Evolutionary conservation across 2,797 vertebrate species (phyloP), one percentile per base, ranked within the genome.

Genomic region (Cyclopterus lumpus): DNA sequence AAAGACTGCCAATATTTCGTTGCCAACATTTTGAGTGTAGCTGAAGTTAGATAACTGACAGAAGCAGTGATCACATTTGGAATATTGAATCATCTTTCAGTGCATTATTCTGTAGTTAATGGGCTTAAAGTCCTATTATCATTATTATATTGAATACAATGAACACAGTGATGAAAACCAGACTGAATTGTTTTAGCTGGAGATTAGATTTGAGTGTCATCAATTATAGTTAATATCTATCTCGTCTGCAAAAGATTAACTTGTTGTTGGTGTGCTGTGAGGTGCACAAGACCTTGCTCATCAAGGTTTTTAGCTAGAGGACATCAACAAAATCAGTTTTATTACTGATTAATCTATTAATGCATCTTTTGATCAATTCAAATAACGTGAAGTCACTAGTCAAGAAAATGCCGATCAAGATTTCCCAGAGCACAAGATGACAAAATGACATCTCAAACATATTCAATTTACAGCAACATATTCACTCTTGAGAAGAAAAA

Each of bases 71-170:
- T 67, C 51, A 57, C n/a, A 58, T 58, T 44, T 51, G 60, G 5
- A 70, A 69, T 80, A 60, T 75, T 68, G 8, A 58, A 76, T 64
- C 4, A 38, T 1, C 55, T 26, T 71, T 65, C 40, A 64, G 66
- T 63, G 30, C 36, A 49, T 67, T 65, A 48, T 61, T 67, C 46
- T 53, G 44, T 42, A 74, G 54, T 40, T 59, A 55, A 70, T 42
- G 40, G 46, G 30, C 6, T 51, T 54, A 46, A 69, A 40, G n/a
- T 2, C 3, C 11, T 4, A 44, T 28, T 26, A 34, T 34, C 44
- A 26, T 68, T 64, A 55, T 48, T 36, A 42, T n/a, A 61, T 55
- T 34, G 54, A 38, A 42, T 16, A 65, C 30, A 68, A 58, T 55
- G 28, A 48, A 63, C 24, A 74, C 18, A 32, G 54, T 12, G 26